These are phyloP conservation scores for Cryptotermes secundus DNA, from an alignment of 1,140 invertebrate species.

Conservation along the genomic window DNA sequence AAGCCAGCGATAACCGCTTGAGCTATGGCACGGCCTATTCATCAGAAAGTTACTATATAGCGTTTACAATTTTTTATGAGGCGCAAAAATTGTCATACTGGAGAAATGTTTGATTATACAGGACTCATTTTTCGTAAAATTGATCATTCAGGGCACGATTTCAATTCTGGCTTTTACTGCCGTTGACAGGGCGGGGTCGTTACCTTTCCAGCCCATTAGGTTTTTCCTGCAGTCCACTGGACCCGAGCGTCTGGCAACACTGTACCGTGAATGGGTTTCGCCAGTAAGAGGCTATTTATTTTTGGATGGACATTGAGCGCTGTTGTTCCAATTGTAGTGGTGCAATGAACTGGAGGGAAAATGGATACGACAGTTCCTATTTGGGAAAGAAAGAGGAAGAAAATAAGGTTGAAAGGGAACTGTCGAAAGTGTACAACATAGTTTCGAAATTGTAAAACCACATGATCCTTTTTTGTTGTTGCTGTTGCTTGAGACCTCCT, in stretches of 20 bases:
- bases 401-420: background rate
- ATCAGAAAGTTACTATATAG: no score
- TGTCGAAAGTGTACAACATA: slow-evolving; percentile 4
- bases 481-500: background rate
- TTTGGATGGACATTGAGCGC: background rate
- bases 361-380: slow-evolving; percentile 5
- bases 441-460: slow-evolving; percentile 19
- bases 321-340: background rate
- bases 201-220: no score
- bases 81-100: no score
- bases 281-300: slow-evolving; percentile 13
- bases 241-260: background rate
- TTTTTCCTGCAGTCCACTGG: no score
- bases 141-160: no score
- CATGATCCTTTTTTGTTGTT: background rate
- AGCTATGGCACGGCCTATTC: no score
- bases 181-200: no score
- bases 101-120: no score
- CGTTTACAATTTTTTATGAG: no score
- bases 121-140: no score
- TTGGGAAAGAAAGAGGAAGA: background rate
- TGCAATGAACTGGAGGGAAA: background rate
- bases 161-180: no score
- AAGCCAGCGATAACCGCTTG: no score
- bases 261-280: background rate